Conservation (phyloP, 2,113 vertebrate species). For the Raja brachyura region DNA sequence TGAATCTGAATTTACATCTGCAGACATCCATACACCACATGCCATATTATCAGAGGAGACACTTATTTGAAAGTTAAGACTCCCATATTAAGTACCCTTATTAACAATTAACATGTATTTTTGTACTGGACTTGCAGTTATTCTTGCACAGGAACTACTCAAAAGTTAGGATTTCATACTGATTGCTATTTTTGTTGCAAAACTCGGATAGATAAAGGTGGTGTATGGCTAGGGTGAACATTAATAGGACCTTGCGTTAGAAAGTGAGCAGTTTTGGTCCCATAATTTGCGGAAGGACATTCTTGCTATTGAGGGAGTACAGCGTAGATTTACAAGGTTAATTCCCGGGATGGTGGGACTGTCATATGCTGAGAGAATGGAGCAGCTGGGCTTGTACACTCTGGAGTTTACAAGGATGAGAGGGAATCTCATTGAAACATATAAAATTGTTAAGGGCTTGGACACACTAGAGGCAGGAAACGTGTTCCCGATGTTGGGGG, state of each 20-base stretch:
- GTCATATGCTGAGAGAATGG: too few relatives aligned
- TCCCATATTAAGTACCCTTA: background rate
- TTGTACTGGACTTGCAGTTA: background rate
- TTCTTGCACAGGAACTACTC: background rate
- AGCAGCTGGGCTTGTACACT: too few relatives aligned
- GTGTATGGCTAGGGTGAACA: background rate
- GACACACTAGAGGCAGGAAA: too few relatives aligned
- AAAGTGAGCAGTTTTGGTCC: too few relatives aligned
- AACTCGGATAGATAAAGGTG: background rate
- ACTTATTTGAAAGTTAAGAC: slow-evolving; percentile 4
- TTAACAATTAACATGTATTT: background rate
- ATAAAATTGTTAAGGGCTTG: too few relatives aligned
- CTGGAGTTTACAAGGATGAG: too few relatives aligned
- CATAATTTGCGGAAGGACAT: too few relatives aligned
- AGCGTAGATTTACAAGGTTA: too few relatives aligned
- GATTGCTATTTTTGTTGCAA: background rate
- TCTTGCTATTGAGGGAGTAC: too few relatives aligned
- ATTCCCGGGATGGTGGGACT: too few relatives aligned
- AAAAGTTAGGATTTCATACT: background rate
- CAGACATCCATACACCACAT: background rate
- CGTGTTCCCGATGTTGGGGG: too few relatives aligned
- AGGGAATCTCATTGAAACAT: too few relatives aligned
- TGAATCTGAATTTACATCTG: background rate
- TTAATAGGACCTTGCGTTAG: background rate
- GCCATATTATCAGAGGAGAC: background rate